Evolutionary conservation across 2,113 vertebrate genomes (phyloP).

Genomic region (Sapayoa aenigma): DNA sequence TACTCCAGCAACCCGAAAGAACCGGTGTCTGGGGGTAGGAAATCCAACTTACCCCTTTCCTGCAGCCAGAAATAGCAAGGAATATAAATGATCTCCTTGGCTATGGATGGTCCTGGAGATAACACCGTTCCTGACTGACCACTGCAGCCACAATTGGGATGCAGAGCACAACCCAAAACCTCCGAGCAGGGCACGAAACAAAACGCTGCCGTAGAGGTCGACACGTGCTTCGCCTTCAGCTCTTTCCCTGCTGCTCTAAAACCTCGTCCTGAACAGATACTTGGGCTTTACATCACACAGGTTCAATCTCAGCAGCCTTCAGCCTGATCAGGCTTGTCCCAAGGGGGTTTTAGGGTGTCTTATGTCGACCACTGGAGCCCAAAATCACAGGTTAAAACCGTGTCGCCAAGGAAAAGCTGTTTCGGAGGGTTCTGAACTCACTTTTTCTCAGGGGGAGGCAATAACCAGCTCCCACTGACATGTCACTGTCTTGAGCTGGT

Average conservation of each 20-base stretch:
- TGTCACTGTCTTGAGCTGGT: neutral
- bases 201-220: neutral
- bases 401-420: neutral
- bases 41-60: neutral
- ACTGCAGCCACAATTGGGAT: neutral
- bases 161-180: neutral
- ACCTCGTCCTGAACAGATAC: neutral
- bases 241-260: neutral
- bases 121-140: neutral
- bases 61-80: neutral
- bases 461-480: neutral
- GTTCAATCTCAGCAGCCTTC: neutral
- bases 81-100: neutral
- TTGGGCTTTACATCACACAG: neutral
- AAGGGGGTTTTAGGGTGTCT: neutral
- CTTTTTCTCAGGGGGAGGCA: neutral
- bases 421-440: neutral
- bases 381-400: neutral
- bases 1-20: neutral
- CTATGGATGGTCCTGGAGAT: neutral
- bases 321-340: neutral
- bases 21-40: neutral
- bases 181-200: neutral
- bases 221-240: neutral
- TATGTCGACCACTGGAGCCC: neutral